Evolutionary conservation across 1,140 invertebrate species (phyloP).

Genomic region (Drosophila melanica): DNA sequence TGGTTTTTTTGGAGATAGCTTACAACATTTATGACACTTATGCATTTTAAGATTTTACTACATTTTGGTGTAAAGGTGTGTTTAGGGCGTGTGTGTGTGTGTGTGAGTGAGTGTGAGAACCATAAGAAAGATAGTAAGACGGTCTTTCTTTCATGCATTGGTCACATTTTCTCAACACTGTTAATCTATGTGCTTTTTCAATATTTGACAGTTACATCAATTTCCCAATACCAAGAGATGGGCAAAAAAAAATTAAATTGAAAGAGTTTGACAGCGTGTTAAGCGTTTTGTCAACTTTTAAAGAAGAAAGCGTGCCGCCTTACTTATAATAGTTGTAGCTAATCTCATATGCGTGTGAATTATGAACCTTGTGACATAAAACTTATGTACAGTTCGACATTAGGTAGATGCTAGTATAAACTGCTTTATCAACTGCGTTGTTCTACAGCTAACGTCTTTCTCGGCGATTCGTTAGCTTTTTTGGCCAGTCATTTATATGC

Average conservation of each 20-base stretch:
- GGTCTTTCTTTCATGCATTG: conserved; percentile 2
- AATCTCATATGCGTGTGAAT: conserved; percentile 6
- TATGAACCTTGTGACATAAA: conserved; percentile 18
- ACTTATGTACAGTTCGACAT: conserved; percentile 42
- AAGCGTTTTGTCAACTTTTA: background rate
- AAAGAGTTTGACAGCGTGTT: background rate
- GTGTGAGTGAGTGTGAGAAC: conserved; percentile 17
- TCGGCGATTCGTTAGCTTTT: conserved; percentile 2
- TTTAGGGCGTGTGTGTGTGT: conserved; percentile 22
- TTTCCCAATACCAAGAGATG: background rate
- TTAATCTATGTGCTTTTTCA: background rate
- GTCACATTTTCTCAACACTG: conserved; percentile 13
- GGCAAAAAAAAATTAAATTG: background rate
- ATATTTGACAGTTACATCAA: background rate
- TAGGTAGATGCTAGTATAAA: conserved; percentile 18
- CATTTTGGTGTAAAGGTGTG: conserved; percentile 21
- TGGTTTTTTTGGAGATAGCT: conserved; percentile 42
- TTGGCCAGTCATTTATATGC: conserved; percentile 17
- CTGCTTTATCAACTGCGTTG: conserved; percentile 33
- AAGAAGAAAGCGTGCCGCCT: background rate
- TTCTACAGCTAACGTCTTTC: conserved; percentile 6
- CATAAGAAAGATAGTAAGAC: background rate
- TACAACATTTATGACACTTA: conserved; percentile 66
- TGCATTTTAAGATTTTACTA: conserved; percentile 28
- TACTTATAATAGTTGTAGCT: conserved; percentile 8